Conservation (phyloP, 1,140 invertebrate genomes). For the Drosophila baimaii region DNA sequence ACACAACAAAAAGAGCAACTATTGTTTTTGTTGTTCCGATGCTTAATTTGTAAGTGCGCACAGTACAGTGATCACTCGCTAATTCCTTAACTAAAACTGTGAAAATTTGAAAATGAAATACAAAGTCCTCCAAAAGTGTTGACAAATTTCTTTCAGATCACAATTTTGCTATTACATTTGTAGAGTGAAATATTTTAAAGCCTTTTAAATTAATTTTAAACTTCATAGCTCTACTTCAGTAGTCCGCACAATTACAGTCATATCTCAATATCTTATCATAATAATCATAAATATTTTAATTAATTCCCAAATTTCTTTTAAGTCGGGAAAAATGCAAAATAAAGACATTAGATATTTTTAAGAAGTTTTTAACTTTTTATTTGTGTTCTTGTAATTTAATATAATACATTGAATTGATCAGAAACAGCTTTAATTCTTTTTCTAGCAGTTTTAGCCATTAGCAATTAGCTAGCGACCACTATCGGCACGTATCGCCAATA, state of each 20-base stretch:
- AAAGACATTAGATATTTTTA: background rate
- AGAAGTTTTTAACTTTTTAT: no score
- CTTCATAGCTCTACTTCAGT: background rate
- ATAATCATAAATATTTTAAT: no score
- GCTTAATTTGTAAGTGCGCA: conserved; percentile 30
- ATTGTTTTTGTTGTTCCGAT: conserved; percentile 33
- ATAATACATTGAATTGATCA: background rate
- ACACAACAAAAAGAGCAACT: conserved; percentile 14
- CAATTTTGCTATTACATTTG: background rate
- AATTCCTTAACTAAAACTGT: no score
- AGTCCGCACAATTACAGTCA: no score
- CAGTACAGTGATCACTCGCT: conserved; percentile 14
- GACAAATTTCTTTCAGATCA: no score
- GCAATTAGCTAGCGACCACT: conserved; percentile 15
- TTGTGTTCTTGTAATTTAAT: background rate
- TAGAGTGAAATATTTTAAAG: background rate
- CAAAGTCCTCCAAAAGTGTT: no score
- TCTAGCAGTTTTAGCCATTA: background rate
- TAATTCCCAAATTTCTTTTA: background rate
- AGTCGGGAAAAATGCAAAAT: no score
- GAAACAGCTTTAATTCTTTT: background rate
- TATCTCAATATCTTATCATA: no score
- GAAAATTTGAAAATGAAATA: no score
- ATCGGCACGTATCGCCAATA: conserved; percentile 25
- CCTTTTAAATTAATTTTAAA: background rate